Conservation (phyloP, 2,113 vertebrate genomes). For the Crotalus horridus region DNA sequence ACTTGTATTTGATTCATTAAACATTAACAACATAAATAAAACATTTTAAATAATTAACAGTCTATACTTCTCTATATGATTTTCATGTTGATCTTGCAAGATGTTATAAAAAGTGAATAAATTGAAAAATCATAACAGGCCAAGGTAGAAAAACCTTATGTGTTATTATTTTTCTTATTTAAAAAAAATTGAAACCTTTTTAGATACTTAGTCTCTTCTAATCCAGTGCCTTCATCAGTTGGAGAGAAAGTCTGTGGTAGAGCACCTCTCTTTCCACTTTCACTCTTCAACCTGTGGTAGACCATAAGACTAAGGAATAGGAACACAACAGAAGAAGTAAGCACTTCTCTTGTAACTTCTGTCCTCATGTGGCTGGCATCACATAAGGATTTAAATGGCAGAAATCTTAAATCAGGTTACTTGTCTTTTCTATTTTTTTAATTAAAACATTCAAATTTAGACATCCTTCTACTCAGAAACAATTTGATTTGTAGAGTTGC, state of each 20-base stretch:
- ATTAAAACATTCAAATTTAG: neutral
- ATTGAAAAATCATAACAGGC: neutral
- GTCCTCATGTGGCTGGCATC: neutral
- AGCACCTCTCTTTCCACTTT: neutral
- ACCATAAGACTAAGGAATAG: neutral
- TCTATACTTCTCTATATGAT: neutral
- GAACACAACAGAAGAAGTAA: neutral
- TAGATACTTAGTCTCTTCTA: neutral
- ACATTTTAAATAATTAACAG: neutral
- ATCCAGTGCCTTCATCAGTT: neutral
- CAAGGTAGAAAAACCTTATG: neutral
- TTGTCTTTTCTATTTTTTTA: neutral
- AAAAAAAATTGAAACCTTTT: neutral
- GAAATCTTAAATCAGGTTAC: neutral
- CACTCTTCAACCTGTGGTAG: neutral
- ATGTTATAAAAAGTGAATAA: neutral
- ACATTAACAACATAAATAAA: conserved; percentile 1
- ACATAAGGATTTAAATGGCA: neutral
- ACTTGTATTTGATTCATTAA: neutral
- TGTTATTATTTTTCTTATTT: neutral
- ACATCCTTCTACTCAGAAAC: neutral
- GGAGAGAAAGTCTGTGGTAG: neutral
- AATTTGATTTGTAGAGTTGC: neutral
- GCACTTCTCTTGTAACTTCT: neutral
- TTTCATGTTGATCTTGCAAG: neutral